Percentiles rank a stretch among this genome's conserved stretches.
These are phyloP conservation scores for Eremophila alpestris DNA, from an alignment of 2,797 vertebrate species.

Conservation along the genomic window DNA sequence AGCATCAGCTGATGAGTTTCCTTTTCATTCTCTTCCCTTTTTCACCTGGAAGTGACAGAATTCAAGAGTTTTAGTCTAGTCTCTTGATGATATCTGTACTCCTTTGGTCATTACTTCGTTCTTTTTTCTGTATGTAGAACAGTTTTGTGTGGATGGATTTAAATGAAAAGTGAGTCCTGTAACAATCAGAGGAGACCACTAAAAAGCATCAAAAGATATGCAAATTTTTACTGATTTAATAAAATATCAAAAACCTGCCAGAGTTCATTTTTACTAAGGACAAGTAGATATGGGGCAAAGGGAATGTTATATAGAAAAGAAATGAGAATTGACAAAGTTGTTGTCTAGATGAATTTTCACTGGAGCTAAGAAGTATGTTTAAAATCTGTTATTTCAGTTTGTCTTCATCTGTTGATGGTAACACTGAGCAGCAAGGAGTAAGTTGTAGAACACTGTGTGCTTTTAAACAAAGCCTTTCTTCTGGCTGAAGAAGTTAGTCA, in stretches of 20 bases:
- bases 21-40: background rate
- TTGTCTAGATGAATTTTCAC: background rate
- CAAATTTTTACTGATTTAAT: background rate
- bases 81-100: background rate
- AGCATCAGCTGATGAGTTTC: background rate
- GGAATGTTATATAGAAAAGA: background rate
- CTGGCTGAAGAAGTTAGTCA: background rate
- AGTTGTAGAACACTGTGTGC: background rate
- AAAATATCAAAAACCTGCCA: background rate
- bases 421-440: background rate
- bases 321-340: background rate
- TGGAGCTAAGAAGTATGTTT: background rate
- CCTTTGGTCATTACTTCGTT: background rate
- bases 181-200: background rate
- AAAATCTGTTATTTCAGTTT: background rate
- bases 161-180: background rate
- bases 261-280: background rate
- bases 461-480: slow-evolving; percentile 8
- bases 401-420: background rate
- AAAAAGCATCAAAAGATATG: background rate
- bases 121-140: background rate
- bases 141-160: background rate
- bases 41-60: background rate
- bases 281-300: background rate
- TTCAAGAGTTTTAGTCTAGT: background rate